A percentile compares a stretch with the other conserved stretches of the same genome.
Evolutionary conservation across 2,113 vertebrate genomes (phyloP).

Genomic region (Laterallus jamaicensis): DNA sequence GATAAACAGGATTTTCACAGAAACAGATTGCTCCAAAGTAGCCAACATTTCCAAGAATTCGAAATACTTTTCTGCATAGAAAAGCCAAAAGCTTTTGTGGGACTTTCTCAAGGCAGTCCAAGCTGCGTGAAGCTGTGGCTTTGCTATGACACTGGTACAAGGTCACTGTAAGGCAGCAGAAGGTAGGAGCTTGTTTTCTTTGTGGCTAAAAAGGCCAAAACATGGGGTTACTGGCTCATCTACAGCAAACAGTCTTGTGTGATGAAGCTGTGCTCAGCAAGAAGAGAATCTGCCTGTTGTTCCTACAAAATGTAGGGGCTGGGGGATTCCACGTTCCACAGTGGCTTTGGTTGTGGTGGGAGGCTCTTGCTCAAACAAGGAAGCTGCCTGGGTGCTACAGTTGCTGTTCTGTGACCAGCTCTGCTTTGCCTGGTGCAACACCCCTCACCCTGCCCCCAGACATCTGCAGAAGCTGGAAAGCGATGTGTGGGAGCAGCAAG

Average conservation of each 20-base stretch:
- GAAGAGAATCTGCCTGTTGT: background rate
- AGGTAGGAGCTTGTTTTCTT: background rate
- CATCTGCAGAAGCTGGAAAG: background rate
- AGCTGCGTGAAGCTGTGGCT: background rate
- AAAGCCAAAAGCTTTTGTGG: background rate
- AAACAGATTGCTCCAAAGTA: background rate
- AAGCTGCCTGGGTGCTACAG: background rate
- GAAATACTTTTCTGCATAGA: background rate
- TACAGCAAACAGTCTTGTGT: background rate
- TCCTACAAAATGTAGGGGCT: background rate
- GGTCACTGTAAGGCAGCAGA: background rate
- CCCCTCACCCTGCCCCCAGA: background rate
- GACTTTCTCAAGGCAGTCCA: background rate
- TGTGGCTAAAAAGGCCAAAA: background rate
- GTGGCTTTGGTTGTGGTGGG: background rate
- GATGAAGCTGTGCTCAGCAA: background rate
- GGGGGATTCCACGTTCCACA: background rate
- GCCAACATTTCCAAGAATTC: background rate
- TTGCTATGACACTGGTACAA: background rate
- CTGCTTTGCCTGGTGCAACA: rapidly evolving
- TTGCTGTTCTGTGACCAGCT: background rate
- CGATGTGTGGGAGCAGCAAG: background rate
- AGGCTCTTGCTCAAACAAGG: background rate
- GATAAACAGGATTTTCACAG: background rate
- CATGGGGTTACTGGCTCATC: background rate